These are phyloP conservation scores for Stegodyphus dumicola DNA, from an alignment of 1,140 invertebrate species.

Conservation along the genomic window DNA sequence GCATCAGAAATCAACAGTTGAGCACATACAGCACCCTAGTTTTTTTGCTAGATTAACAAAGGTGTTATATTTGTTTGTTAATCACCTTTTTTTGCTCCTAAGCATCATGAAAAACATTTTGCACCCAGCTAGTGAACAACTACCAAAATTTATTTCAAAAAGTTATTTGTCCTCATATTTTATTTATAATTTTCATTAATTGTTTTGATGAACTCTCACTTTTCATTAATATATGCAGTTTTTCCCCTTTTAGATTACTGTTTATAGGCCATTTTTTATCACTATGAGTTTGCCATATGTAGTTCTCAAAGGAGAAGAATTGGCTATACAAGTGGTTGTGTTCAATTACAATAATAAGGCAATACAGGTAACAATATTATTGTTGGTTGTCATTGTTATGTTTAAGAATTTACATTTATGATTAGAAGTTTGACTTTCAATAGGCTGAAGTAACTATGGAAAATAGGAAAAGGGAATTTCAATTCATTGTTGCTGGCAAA, in stretches of 20 bases:
- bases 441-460: conserved; percentile 85
- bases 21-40: no score
- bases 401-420: not conserved
- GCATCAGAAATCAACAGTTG: no score
- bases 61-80: no score
- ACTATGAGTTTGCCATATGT: conserved; percentile 88
- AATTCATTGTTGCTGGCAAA: conserved; percentile 81
- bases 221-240: no score
- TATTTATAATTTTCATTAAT: no score
- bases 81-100: no score
- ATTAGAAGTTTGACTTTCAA: not conserved
- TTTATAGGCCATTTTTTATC: conserved; percentile 90
- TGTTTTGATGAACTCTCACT: no score
- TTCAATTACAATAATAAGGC: conserved; percentile 90
- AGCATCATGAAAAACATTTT: no score
- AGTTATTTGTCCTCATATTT: no score
- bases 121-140: no score
- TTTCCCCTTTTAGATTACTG: conserved; percentile 74
- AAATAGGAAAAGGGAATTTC: conserved; percentile 82
- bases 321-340: conserved; percentile 89
- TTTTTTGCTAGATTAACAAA: no score
- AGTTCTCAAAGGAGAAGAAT: conserved; percentile 88
- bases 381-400: not conserved
- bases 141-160: no score
- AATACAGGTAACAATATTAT: conserved; percentile 69